These are phyloP conservation scores for Amblyraja radiata DNA, from an alignment of 2,797 vertebrate species.

Conservation along the genomic window DNA sequence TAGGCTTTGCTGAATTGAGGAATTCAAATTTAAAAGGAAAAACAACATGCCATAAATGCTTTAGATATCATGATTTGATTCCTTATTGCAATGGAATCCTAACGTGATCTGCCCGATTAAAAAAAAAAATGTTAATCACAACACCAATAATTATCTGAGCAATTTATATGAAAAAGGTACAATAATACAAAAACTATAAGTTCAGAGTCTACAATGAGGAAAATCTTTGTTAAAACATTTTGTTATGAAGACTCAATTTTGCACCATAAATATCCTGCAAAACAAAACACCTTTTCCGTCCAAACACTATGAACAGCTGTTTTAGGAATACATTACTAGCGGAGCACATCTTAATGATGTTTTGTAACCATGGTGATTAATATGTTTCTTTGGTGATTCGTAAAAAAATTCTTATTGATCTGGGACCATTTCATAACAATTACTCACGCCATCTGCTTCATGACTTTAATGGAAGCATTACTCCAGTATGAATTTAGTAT, in stretches of 20 bases:
- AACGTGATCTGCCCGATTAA: no score
- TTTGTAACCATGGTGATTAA: slow-evolving; percentile 35
- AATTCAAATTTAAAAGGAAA: neutral
- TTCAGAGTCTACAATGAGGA: neutral
- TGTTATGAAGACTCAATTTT: neutral
- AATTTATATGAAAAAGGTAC: neutral
- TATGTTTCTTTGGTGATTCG: slow-evolving; percentile 26
- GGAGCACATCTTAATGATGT: slow-evolving; percentile 30
- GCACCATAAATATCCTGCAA: neutral
- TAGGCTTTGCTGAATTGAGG: neutral
- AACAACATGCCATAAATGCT: neutral
- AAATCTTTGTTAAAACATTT: neutral
- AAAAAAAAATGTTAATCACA: neutral
- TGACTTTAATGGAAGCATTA: slow-evolving; percentile 19
- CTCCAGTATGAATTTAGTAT: slow-evolving; percentile 14
- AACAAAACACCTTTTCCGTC: slow-evolving; percentile 16
- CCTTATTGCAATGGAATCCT: neutral
- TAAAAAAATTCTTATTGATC: slow-evolving; percentile 34
- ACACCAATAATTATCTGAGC: neutral
- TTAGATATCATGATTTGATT: neutral
- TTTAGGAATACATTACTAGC: slow-evolving; percentile 14
- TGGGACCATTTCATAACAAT: slow-evolving; percentile 33
- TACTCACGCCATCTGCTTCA: slow-evolving; percentile 35
- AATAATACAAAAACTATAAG: neutral
- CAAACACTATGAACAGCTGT: neutral